Evolutionary conservation across 1,140 invertebrate genomes (phyloP).

Genomic region (Grapholita molesta): DNA sequence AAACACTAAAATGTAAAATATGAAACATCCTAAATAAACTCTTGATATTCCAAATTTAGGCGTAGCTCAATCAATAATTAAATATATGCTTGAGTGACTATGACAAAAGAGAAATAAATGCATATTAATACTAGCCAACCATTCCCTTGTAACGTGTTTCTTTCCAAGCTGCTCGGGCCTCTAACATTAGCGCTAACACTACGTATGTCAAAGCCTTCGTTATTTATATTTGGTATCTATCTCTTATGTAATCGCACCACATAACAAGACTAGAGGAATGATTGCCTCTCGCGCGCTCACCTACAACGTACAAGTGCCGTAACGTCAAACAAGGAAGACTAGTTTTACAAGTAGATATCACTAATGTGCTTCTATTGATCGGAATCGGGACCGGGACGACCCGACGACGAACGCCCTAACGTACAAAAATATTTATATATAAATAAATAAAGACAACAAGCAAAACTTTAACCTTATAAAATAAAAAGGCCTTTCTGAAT

Average conservation of each 20-base stretch:
- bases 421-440: constrained; percentile 61
- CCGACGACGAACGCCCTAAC: constrained; percentile 32
- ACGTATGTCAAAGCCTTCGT: constrained; percentile 66
- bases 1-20: constrained; percentile 77
- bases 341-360: constrained; percentile 72
- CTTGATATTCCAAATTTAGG: constrained; percentile 77
- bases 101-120: constrained; percentile 76
- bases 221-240: constrained; percentile 74
- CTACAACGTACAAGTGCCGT: constrained; percentile 30
- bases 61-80: constrained; percentile 72
- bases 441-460: constrained; percentile 75
- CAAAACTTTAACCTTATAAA: constrained; percentile 64
- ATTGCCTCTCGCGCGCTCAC: constrained; percentile 59
- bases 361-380: constrained; percentile 66
- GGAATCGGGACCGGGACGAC: constrained; percentile 53
- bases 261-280: constrained; percentile 76
- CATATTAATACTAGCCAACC: constrained; percentile 75
- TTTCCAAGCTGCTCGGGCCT: constrained; percentile 73
- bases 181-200: constrained; percentile 59
- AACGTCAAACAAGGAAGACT: constrained; percentile 69
- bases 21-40: constrained; percentile 78
- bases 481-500: constrained; percentile 69
- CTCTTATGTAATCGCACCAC: constrained; percentile 70
- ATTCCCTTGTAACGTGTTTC: constrained; percentile 62
- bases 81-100: constrained; percentile 76